Evolutionary conservation across 2,113 vertebrate species (phyloP), one percentile per base, ranked within the genome.

Genomic region (Dicerorhinus sumatrensis): DNA sequence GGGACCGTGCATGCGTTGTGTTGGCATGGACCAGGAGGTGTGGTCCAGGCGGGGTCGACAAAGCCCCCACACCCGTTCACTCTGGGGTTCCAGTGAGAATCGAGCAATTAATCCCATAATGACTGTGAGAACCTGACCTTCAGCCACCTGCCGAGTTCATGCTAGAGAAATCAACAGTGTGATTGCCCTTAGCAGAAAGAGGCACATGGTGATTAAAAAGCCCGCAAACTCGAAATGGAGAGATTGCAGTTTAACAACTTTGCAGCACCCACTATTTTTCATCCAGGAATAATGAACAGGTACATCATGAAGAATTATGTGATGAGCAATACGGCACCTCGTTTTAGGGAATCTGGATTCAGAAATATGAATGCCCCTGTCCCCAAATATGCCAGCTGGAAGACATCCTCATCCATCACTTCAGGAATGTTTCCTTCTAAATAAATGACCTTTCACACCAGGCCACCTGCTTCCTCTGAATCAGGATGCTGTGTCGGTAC

Each of bases 401-500:
- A 79, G 88, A 91, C 82, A 70, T 21, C 20, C 42, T 80, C 96
- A 97, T 98, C 85, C 21, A 42, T 97, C 94, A 95, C 89, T 60
- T 76, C 73, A 54, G 31, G 33, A 88, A 67, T 2, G 76, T 1
- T 85, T 95, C 73, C 58, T 72, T 94, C 75, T n/a, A 77, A 58
- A 96, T 70, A 91, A 93, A 96, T 9, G 67, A 65, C 84, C 76
- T 96, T 89, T 89, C 65, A 63, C 70, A 77, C 25, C 9, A 5
- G 81, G 48, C 73, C 75, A 96, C 83, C 94, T 96, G 97, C 81
- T 93, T 92, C 88, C 80, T 70, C 54, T 2, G 33, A 82, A 14
- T 48, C 36, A 27, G 89, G 51, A 25, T 1, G 42, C 39, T 20
- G 12, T 29, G 39, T 63, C 27, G 51, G 56, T 58, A 42, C n/a